Conservation (phyloP, 1,140 invertebrate species). For the Cataglyphis hispanica region DNA sequence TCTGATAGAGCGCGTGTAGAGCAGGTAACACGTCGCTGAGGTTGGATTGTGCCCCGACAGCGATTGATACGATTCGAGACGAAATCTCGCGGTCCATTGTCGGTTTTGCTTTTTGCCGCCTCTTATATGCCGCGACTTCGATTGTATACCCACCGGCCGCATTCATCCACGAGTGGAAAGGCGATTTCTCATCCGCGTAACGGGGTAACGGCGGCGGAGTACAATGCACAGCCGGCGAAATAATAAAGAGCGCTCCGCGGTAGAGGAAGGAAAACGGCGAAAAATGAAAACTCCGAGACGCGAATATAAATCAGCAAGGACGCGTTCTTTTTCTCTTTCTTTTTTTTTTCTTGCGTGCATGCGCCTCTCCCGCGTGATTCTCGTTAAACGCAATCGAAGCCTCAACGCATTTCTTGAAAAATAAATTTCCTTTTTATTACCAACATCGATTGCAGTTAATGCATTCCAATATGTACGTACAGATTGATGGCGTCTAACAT, state of each 20-base stretch:
- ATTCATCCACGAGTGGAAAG: conserved; percentile 64
- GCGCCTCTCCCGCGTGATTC: background rate
- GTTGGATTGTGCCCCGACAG: conserved; percentile 71
- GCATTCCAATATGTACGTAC: background rate
- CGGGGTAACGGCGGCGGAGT: conserved; percentile 44
- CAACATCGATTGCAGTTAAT: background rate
- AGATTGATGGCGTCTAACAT: background rate
- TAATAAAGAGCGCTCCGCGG: conserved; percentile 54
- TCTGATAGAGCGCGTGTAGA: conserved; percentile 11
- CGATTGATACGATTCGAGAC: conserved; percentile 75
- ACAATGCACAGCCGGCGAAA: conserved; percentile 51
- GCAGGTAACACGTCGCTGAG: conserved; percentile 70
- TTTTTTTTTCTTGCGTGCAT: too few species aligned
- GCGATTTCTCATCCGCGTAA: conserved; percentile 49
- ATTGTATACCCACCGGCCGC: conserved; percentile 22
- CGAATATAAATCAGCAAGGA: conserved; percentile 56
- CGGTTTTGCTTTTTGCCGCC: conserved; percentile 63
- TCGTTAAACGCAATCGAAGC: background rate
- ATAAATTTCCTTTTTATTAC: background rate
- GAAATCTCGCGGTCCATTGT: conserved; percentile 74
- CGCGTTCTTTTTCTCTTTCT: background rate
- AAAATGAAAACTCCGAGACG: conserved; percentile 53
- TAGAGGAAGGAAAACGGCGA: conserved; percentile 49
- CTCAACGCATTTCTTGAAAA: background rate
- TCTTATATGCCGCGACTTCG: conserved; percentile 62